phyloP scores from a whole-genome alignment of 2,113 vertebrate genomes.

The Diphyllodes magnificus region DNA sequence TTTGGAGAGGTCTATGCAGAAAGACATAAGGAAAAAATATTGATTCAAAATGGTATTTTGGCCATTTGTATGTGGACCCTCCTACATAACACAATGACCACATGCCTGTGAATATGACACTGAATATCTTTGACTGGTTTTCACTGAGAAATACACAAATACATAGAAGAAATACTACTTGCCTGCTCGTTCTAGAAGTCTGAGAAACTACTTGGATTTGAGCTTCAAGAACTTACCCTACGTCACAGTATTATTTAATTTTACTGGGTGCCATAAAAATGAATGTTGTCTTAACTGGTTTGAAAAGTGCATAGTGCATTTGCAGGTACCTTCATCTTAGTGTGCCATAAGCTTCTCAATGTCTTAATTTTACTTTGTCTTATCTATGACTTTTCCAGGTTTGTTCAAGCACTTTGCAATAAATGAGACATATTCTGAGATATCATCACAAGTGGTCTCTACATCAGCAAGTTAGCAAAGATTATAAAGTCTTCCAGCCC shows the following conservation, averaged over 20 bases:
- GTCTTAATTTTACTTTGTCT: background rate
- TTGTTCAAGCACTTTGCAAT: background rate
- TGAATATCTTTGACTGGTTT: background rate
- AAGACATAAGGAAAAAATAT: background rate
- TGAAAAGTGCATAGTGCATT: background rate
- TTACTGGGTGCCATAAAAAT: background rate
- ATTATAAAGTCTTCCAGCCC: background rate
- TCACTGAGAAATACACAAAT: background rate
- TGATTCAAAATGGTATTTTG: background rate
- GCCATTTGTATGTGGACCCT: background rate
- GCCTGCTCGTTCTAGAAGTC: background rate
- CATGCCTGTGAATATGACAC: background rate
- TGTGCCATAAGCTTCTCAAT: background rate
- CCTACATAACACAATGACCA: background rate
- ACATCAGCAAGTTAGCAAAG: background rate
- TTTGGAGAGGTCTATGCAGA: background rate
- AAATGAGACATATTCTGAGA: background rate
- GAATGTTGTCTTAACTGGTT: background rate
- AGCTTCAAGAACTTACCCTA: background rate
- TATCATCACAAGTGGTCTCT: background rate
- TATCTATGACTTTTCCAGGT: background rate
- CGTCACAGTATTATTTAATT: background rate
- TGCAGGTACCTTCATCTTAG: background rate
- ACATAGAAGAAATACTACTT: background rate
- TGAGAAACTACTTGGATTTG: background rate